Base-by-base conservation (phyloP, 2,888 invertebrate species). In the Ormia ochracea region DNA sequence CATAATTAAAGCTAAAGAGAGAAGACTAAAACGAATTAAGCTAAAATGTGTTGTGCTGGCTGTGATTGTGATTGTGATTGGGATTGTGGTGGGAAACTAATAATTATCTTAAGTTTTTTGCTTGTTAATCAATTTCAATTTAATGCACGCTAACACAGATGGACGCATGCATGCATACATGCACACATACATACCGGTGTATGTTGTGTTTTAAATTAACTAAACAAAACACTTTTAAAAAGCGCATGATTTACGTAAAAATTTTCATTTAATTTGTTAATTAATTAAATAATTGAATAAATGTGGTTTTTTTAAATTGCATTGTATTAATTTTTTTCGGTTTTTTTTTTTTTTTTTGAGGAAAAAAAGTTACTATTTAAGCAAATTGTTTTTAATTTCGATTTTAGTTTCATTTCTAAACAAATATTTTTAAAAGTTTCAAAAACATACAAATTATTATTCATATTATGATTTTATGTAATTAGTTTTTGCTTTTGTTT, bases 11-110 rank as follows among this genome's bases (percentile, higher is more conserved):
- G 45, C 33, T 59, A 48, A n/a, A 48, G 23, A 31, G 36, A 28
- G 43, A 58, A 58, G 23, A 4, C 59, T 31, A 52, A 52, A 26
- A 14, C 52, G 36, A 56, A 31, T 52, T 74, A 58, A 75, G 28
- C 59, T 68, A 75, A 73, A 75, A 45, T 58, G 68, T 68, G 61
- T 45, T 75, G 68, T 61, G 61, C 61, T 61, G n/a, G n/a, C n/a
- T n/a, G n/a, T n/a, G n/a, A n/a, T n/a, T n/a, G n/a, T n/a, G n/a
- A n/a, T n/a, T n/a, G n/a, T n/a, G n/a, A n/a, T 61, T 48, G 45
- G 21, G 36, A 56, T 28, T 45, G 12, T 45, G 7, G 2, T 5
- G 5, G 23, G 1, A 26, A 48, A 48, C n/a, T 21, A 19, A 36
- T n/a, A 50, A 45, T 43, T 31, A 38, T 17, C 28, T 14, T 54